Evolutionary conservation across 2,888 invertebrate genomes (phyloP), one percentile per base, ranked within the genome.

Genomic region (Andrena camellia): DNA sequence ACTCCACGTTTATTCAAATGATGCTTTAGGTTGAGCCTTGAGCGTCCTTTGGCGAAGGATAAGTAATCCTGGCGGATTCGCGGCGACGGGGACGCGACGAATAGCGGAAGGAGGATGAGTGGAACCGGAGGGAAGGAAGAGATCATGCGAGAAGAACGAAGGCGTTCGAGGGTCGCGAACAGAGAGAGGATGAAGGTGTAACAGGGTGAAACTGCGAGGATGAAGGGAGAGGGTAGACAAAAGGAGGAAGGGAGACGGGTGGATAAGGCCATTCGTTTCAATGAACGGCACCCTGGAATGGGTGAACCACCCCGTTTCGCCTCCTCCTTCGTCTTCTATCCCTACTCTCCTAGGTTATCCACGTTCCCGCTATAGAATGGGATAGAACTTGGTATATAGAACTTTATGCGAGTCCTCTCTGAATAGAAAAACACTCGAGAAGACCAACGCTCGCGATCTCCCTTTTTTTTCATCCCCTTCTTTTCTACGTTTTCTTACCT

Each of bases 351-450:
- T 88, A 72, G 84, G 81, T 87, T 84, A 90, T 90, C 88, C 80
- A 83, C 85, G 81, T 78, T 82, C 78, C 79, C 81, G 85, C 86
- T 87, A 90, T 91, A 88, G 87, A 86, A 90, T 87, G 86, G 88
- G 80, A 87, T 84, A 82, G 86, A 84, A 84, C 66, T 85, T 72
- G 78, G 84, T 90, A 90, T 91, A 90, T 91, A 92, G 91, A 89
- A 92, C 90, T 92, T 91, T 91, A 91, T 91, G 90, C 90, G 90
- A 91, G 88, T 86, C 88, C 88, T 88, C 85, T 87, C 88, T 92
- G 92, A 92, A 93, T 92, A 91, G 91, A 92, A 92, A 93, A 93
- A 93, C 92, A 92, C 92, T 92, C 91, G 90, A 92, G 88, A 88
- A 89, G 88, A 90, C 91, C 89, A 89, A 87, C 85, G 86, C 82